A percentile compares a stretch with the other conserved stretches of the same genome.
Evolutionary conservation across 1,140 invertebrate species (phyloP).

Genomic region (Drosophila malerkotliana): DNA sequence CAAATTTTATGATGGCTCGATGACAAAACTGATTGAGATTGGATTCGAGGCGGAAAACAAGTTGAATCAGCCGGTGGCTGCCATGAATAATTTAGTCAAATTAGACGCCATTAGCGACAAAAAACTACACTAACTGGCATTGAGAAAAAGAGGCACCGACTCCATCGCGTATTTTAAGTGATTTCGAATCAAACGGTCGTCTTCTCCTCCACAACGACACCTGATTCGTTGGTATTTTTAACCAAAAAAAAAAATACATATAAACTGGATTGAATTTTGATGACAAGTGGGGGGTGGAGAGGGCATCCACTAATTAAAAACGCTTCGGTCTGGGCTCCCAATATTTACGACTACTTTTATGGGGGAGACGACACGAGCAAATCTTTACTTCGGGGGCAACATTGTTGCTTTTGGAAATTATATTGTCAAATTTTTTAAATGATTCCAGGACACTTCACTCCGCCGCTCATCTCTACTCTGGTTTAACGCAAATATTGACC

Average conservation of each 20-base stretch:
- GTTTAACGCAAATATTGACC: conserved; percentile 78
- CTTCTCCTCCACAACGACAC: conserved; percentile 42
- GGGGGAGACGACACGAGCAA: conserved; percentile 23
- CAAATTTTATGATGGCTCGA: conserved; percentile 76
- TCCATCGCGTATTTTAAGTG: conserved; percentile 32
- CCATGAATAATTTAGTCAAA: conserved; percentile 76
- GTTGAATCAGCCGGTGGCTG: conserved; percentile 64
- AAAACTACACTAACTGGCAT: conserved; percentile 41
- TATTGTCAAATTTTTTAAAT: conserved; percentile 69
- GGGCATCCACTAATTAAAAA: conserved; percentile 61
- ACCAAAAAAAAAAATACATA: not conserved
- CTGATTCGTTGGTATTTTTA: conserved; percentile 66
- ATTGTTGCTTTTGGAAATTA: conserved; percentile 63
- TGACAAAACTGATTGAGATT: conserved; percentile 75
- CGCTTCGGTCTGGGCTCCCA: conserved; percentile 16
- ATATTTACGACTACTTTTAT: conserved; percentile 58
- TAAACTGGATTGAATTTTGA: conserved; percentile 12
- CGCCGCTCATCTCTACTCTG: not conserved
- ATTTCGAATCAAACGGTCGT: conserved; percentile 30
- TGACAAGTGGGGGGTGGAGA: not conserved
- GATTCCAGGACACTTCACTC: conserved; percentile 23
- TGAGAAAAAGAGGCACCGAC: conserved; percentile 18
- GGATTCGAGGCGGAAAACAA: conserved; percentile 55
- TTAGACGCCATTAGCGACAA: conserved; percentile 65
- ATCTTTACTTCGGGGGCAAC: conserved; percentile 21